phyloP scores from a whole-genome alignment of 1,140 invertebrate genomes.

The Cyclargus thomasi region DNA sequence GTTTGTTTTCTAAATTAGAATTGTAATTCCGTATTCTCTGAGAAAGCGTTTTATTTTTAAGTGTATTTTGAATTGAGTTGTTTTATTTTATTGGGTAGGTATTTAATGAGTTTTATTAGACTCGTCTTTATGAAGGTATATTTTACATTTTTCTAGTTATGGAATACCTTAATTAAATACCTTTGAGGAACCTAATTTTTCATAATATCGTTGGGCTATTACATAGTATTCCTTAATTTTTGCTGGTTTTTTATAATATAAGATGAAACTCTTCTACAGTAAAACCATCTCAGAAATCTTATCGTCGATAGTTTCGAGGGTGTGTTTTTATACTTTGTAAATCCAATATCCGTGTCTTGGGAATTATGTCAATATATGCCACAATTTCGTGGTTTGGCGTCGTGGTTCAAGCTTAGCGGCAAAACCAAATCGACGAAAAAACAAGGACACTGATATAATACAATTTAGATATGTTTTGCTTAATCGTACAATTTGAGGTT shows the following conservation, averaged over 20 bases:
- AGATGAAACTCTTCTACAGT: neutral
- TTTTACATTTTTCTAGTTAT: neutral
- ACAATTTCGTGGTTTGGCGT: constrained; percentile 21
- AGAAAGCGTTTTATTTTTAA: neutral
- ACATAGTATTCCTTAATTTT: too few species aligned
- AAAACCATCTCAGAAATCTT: neutral
- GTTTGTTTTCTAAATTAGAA: neutral
- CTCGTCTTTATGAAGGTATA: neutral
- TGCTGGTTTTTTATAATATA: too few species aligned
- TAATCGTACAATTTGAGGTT: too few species aligned
- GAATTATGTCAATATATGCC: constrained; percentile 27
- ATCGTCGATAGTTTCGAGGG: neutral
- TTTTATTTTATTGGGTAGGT: neutral
- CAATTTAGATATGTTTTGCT: neutral
- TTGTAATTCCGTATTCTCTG: neutral
- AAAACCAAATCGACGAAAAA: neutral
- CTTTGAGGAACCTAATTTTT: too few species aligned
- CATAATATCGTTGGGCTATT: too few species aligned
- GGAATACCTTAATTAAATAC: too few species aligned
- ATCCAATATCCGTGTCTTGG: constrained; percentile 19
- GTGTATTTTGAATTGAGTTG: neutral
- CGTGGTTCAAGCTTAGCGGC: constrained; percentile 22
- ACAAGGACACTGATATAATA: neutral
- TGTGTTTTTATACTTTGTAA: constrained; percentile 15
- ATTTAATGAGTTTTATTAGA: neutral